These are phyloP conservation scores for Drosophila ficusphila DNA, from an alignment of 1,140 invertebrate genomes.

Conservation along the genomic window DNA sequence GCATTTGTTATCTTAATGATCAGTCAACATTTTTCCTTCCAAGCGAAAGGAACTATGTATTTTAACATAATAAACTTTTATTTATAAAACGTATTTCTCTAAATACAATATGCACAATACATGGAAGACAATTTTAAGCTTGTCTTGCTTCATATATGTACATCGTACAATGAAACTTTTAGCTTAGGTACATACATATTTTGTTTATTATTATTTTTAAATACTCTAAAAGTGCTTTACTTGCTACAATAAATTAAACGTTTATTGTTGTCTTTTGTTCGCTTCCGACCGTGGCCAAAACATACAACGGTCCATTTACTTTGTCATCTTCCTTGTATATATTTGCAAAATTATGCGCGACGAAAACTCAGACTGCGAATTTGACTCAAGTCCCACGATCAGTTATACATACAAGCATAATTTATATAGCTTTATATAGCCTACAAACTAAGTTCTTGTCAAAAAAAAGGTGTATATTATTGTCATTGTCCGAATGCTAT, in stretches of 20 bases:
- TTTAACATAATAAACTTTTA: constrained; percentile 70
- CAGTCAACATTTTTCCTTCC: too few species aligned
- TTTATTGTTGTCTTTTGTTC: constrained; percentile 65
- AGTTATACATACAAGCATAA: constrained; percentile 36
- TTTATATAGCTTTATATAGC: constrained; percentile 31
- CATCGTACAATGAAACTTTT: constrained; percentile 45
- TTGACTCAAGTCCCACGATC: constrained; percentile 64
- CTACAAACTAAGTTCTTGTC: constrained; percentile 57
- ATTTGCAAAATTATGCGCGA: constrained; percentile 39
- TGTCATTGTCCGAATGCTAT: constrained; percentile 26
- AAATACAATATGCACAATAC: constrained; percentile 61
- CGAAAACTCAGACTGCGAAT: constrained; percentile 61
- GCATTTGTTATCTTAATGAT: too few species aligned
- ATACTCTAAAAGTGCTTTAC: constrained; percentile 65
- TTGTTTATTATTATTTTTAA: constrained; percentile 52
- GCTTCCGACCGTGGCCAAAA: constrained; percentile 4
- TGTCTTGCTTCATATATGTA: constrained; percentile 51
- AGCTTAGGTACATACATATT: constrained; percentile 50
- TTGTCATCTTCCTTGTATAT: constrained; percentile 6
- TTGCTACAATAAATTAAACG: constrained; percentile 74
- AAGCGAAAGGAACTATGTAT: too few species aligned
- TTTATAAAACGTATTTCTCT: constrained; percentile 53
- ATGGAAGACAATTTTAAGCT: constrained; percentile 72
- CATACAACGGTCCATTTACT: constrained; percentile 21
- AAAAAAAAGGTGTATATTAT: constrained; percentile 61